A percentile compares a stretch with the other conserved stretches of the same genome.
These are phyloP conservation scores for Drosophila aff. DNA, from an alignment of 1,140 invertebrate genomes.

Conservation along the genomic window DNA sequence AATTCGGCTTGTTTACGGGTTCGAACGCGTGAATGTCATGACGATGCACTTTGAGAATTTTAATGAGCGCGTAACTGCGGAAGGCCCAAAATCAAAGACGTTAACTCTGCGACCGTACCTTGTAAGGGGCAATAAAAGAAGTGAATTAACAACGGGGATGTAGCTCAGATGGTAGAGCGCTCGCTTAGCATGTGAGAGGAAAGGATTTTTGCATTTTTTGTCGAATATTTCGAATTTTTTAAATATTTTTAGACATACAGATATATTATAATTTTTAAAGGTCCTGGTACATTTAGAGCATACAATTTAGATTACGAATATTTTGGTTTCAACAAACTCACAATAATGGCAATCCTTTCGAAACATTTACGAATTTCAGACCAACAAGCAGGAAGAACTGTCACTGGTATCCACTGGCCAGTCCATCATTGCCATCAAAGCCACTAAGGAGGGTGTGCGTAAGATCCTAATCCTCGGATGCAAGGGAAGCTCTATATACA, in stretches of 20 bases:
- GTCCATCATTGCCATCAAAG: constrained; percentile 88
- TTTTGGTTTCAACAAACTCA: background rate
- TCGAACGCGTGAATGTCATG: constrained; percentile 23
- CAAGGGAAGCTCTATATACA: constrained; percentile 88
- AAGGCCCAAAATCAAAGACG: constrained; percentile 21
- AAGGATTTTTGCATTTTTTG: constrained; percentile 5
- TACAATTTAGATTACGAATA: background rate
- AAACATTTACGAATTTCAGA: constrained; percentile 36
- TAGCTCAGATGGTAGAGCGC: constrained; percentile 94
- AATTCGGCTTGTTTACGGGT: background rate
- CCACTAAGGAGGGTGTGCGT: constrained; percentile 88
- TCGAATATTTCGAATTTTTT: too few relatives aligned
- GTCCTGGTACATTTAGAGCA: background rate
- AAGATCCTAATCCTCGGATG: constrained; percentile 89
- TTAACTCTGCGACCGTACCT: constrained; percentile 14
- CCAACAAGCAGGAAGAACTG: constrained; percentile 56
- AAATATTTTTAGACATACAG: too few relatives aligned
- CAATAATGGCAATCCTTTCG: background rate
- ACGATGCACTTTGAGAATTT: constrained; percentile 59
- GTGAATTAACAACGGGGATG: constrained; percentile 75
- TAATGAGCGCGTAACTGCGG: constrained; percentile 11
- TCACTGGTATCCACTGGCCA: constrained; percentile 64
- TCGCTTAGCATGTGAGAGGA: constrained; percentile 94
- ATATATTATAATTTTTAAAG: too few relatives aligned
- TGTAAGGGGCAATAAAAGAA: constrained; percentile 33